Evolutionary conservation across 1,140 invertebrate species (phyloP).

Genomic region (Micrasema minimum): DNA sequence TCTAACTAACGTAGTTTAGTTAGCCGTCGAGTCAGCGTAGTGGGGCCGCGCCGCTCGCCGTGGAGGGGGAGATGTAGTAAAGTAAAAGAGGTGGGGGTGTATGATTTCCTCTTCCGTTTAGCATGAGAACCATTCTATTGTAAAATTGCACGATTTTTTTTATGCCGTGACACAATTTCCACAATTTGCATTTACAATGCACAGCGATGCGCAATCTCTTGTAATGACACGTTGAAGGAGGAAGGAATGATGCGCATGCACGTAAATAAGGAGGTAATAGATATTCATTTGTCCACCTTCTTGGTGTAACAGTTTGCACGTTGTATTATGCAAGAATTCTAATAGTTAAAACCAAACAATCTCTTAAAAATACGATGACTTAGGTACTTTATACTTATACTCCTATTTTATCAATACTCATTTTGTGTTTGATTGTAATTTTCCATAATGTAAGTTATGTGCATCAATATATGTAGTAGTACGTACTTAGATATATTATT

Average conservation of each 20-base stretch:
- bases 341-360: neutral
- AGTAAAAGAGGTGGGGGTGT: neutral
- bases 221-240: neutral
- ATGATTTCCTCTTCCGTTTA: slow-evolving; percentile 3
- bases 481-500: too few relatives aligned
- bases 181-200: slow-evolving; percentile 2
- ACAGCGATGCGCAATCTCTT: neutral
- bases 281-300: neutral
- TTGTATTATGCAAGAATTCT: neutral
- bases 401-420: too few relatives aligned
- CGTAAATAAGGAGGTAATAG: neutral
- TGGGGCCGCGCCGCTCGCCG: neutral
- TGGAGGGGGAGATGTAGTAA: neutral
- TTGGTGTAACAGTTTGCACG: neutral
- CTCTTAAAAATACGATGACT: neutral
- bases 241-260: neutral
- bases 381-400: too few relatives aligned
- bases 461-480: too few relatives aligned
- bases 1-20: neutral
- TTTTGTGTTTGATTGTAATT: too few relatives aligned
- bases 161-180: slow-evolving; percentile 1
- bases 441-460: too few relatives aligned
- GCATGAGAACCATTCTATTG: neutral
- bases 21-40: neutral
- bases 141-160: too few relatives aligned